Conservation (phyloP, 2,113 vertebrate species). For the Anolis sagrei region DNA sequence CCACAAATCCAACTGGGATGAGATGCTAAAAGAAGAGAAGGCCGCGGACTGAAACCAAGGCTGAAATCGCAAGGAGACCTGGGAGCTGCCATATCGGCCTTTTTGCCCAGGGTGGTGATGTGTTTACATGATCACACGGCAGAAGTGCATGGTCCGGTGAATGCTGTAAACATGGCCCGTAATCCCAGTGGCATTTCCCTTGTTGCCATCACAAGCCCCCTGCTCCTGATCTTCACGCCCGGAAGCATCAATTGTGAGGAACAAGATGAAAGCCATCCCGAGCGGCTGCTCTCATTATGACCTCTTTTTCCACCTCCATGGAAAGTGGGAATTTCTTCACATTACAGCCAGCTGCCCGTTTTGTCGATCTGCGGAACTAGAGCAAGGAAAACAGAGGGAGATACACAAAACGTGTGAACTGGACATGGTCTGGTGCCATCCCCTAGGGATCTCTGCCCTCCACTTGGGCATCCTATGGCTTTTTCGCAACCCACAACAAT, state of each 20-base stretch:
- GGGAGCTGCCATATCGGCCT: not conserved
- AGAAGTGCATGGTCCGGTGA: not conserved
- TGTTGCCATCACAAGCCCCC: not conserved
- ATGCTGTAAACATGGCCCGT: not conserved
- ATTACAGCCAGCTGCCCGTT: not conserved
- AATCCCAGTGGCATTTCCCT: not conserved
- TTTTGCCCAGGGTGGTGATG: not conserved
- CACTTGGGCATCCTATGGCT: not conserved
- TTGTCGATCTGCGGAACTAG: not conserved
- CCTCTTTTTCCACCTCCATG: not conserved
- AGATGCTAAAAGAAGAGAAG: not conserved
- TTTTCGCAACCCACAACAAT: not conserved
- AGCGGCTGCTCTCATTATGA: not conserved
- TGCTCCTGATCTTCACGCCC: not conserved
- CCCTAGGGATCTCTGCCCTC: not conserved
- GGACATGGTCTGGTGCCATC: not conserved
- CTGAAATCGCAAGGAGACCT: not conserved
- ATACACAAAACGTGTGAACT: too few species aligned
- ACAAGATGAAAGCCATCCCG: not conserved
- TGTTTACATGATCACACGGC: constrained; percentile 11
- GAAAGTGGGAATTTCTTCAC: not conserved
- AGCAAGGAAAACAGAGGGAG: not conserved
- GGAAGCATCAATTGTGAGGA: not conserved
- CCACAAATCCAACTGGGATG: not conserved
- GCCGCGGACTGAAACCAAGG: not conserved